Base-by-base conservation (phyloP, 2,797 vertebrate genomes). In the Antrozous pallidus region DNA sequence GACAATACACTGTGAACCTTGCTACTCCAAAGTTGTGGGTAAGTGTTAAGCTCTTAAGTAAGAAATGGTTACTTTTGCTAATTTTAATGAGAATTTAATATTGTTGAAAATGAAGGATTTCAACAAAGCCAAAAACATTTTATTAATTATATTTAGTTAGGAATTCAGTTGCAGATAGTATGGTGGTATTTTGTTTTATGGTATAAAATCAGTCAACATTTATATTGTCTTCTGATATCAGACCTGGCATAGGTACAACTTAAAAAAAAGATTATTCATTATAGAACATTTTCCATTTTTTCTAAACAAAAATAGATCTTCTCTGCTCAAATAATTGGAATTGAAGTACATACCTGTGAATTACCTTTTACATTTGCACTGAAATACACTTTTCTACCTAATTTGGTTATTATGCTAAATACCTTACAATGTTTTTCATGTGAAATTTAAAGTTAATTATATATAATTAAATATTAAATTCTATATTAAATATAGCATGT, bases 1-100 rank as follows among this genome's bases (percentile, higher is more conserved):
- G 87, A 98, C 97, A 85, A 99, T 99, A 93, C 99, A 99, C 94
- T 99, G 99, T 95, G 99, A 99, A 67, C 98, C 98, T 94, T 99
- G 99, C 98, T 99, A 99, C 95, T 99, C 98, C 80, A 96, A 97
- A 96, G 98, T 99, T 97, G 99, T 98, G 98, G 99, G 99, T 99
- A 98, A 97, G 97, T 96, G 85, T 18, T 8, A 56, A 56, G 26
- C 5, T 73, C 75, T 78, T n/a, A n/a, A n/a, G 24, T 56, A 51
- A 54, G 16, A 14, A 54, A 67, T 5, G 9, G 22, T 73, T 18
- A 56, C 54, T 87, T 79, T 86, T 26, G 31, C 42, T 86, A 89
- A 80, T 16, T 31, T n/a, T 14, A 83, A 67, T 31, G 13, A 58
- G 2, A 14, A 45, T 17, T 80, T 77, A 12, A 17, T 80, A 14